phyloP scores from a whole-genome alignment of 1,140 invertebrate species.

The Coptotermes formosanus region DNA sequence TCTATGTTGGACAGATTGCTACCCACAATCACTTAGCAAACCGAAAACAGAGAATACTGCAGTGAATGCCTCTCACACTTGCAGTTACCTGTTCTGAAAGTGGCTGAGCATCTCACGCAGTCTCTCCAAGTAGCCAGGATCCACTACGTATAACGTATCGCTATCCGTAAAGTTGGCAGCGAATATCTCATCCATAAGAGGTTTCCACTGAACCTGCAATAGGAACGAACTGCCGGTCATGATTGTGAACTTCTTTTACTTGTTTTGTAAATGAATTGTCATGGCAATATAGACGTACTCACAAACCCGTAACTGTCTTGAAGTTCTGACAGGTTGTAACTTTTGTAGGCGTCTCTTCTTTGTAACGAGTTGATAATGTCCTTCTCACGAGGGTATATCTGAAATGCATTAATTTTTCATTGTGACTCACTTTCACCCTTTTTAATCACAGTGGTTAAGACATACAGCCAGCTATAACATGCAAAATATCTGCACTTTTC shows the following conservation, averaged over 20 bases:
- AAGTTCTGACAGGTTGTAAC: slow-evolving; percentile 46
- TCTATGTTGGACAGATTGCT: no score
- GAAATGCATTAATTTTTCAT: not conserved
- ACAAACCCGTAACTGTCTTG: slow-evolving; percentile 48
- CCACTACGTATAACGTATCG: slow-evolving; percentile 42
- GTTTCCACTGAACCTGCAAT: slow-evolving; percentile 43
- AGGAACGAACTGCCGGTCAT: not conserved
- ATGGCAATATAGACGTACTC: slow-evolving; percentile 38
- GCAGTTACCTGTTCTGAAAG: slow-evolving; percentile 42
- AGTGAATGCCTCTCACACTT: no score
- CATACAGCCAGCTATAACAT: no score
- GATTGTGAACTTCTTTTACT: not conserved
- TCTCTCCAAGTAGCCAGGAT: slow-evolving; percentile 40
- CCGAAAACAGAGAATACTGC: no score
- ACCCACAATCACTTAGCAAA: no score
- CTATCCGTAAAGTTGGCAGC: slow-evolving; percentile 35
- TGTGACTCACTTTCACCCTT: not conserved
- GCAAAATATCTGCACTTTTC: no score
- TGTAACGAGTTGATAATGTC: slow-evolving; percentile 48
- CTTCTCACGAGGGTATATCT: slow-evolving; percentile 49
- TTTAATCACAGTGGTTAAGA: no score
- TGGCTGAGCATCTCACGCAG: slow-evolving; percentile 39
- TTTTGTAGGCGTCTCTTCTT: slow-evolving; percentile 44
- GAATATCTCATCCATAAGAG: slow-evolving; percentile 42
- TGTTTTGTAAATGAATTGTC: not conserved